These are phyloP conservation scores for Apodemus agrarius DNA, from an alignment of 2,797 vertebrate genomes.

Conservation along the genomic window DNA sequence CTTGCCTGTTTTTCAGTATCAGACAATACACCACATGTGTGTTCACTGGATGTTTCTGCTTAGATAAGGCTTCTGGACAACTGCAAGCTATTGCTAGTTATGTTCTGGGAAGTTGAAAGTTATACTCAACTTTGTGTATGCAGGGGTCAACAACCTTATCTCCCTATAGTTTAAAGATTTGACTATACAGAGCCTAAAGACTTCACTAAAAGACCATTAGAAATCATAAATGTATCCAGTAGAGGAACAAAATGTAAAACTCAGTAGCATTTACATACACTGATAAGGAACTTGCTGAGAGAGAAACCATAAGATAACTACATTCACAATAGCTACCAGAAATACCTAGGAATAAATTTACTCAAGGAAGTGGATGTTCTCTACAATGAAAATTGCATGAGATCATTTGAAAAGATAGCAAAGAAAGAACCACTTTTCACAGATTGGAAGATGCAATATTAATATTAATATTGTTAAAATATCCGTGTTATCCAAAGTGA, in stretches of 20 bases:
- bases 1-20: not conserved
- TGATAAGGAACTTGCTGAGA: not conserved
- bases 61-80: not conserved
- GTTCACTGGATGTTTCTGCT: not conserved
- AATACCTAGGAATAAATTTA: slow-evolving; percentile 9
- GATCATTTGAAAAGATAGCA: not conserved
- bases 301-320: not conserved
- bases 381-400: slow-evolving; percentile 20
- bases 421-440: not conserved
- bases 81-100: not conserved
- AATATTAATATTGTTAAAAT: not conserved
- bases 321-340: not conserved
- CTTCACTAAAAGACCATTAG: not conserved
- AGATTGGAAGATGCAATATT: not conserved
- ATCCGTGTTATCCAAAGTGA: not conserved
- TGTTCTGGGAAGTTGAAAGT: not conserved
- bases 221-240: not conserved
- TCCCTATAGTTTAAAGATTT: not conserved
- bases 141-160: not conserved
- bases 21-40: not conserved
- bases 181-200: not conserved
- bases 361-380: not conserved
- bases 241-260: not conserved
- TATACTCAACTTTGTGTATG: not conserved
- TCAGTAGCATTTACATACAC: not conserved